phyloP scores from a whole-genome alignment of 2,888 invertebrate genomes.

The Pachydiplax longipennis region DNA sequence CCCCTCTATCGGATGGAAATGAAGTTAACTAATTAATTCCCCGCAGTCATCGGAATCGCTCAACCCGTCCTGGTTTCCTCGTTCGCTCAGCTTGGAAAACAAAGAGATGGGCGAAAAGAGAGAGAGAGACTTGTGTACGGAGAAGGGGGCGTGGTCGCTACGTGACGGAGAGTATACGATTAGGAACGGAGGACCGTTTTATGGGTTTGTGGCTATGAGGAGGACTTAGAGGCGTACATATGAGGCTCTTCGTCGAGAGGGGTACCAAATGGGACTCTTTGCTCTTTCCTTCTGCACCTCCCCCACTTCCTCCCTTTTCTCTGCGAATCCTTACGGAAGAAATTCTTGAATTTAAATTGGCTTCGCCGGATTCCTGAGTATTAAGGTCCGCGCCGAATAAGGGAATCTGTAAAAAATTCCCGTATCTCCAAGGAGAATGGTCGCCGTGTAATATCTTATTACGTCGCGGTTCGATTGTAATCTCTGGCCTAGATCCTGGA shows the following conservation, averaged over 20 bases:
- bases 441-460: too few species aligned
- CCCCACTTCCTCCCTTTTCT: not conserved
- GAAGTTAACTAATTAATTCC: not conserved
- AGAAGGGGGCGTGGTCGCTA: not conserved
- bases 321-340: not conserved
- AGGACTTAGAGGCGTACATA: not conserved
- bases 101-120: not conserved
- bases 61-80: not conserved
- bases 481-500: too few species aligned
- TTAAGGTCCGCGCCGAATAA: too few species aligned
- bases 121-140: not conserved
- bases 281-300: not conserved
- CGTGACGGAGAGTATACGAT: not conserved
- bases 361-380: too few species aligned
- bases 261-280: not conserved
- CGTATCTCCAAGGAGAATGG: too few species aligned
- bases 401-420: too few species aligned
- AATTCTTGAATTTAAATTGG: not conserved
- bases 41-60: not conserved
- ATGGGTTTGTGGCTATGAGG: not conserved
- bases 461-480: too few species aligned
- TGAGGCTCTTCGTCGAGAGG: not conserved
- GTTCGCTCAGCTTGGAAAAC: not conserved
- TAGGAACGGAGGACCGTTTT: not conserved
- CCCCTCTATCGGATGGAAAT: not conserved